Evolutionary conservation across 92 coral and sea anemone species (phyloP), one percentile per base, ranked within the genome.

Genomic region (Heteractis magnifica): DNA sequence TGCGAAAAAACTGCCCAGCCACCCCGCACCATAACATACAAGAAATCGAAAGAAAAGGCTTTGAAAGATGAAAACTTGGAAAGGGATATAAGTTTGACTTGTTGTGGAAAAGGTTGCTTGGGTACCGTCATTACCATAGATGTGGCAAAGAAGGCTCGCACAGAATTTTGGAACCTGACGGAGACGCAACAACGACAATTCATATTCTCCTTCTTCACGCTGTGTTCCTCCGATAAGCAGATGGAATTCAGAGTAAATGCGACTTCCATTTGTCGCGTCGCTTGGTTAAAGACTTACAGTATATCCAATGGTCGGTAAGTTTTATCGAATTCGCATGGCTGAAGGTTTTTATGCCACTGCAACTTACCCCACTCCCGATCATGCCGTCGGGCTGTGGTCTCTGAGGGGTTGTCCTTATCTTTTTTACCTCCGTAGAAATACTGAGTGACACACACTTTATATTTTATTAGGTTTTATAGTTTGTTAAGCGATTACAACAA

Each of bases 111-210:
- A 60, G 68, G 19, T 60, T 60, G 19, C 68, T 60, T 60, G 68
- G 20, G 68, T 60, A 60, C 3, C 4, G 68, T 60, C 68, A 60
- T 60, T 60, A 60, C 68, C 68, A 60, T 10, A 60, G 68, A 60
- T 60, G 68, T 60, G 68, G 68, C 68, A 60, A 60, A 60, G 68
- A 60, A 60, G 68, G 68, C 68, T 60, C 6, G 68, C 19, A 60
- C 68, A 60, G 68, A 60, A 60, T 60, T 60, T 60, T 60, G 68
- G 68, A 60, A 60, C 19, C 68, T 60, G 5, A 60, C 68, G 5
- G 68, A 18, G 68, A 60, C 68, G 12, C 68, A 4, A 18, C 68
- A 60, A 60, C 2, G 68, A 60, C 68, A 60, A 2, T 60, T 60
- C 2, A 60, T 60, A 60, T 18, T 60, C 68, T 60, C 68, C 18